Evolutionary conservation across 2,888 invertebrate genomes (phyloP).

Genomic region (Lycophotia porphyrea): DNA sequence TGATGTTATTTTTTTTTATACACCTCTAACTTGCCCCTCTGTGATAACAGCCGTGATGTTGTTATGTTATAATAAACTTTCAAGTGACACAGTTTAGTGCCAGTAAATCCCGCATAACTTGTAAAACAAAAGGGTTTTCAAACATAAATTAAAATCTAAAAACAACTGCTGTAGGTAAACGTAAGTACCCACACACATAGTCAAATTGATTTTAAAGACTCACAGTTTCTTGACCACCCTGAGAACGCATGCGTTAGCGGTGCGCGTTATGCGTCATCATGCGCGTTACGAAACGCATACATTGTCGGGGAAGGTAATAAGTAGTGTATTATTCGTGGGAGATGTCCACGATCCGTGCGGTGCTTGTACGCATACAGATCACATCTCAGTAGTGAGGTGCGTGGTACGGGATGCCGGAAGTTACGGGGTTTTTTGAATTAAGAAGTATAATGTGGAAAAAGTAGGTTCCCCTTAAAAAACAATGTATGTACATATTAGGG

Average conservation of each 20-base stretch:
- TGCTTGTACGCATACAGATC: slow-evolving; percentile 74
- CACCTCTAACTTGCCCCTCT: neutral
- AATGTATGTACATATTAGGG: too few species aligned
- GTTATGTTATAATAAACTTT: neutral
- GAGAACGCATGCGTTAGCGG: slow-evolving; percentile 59
- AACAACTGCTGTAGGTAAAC: slow-evolving; percentile 30
- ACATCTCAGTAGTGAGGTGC: slow-evolving; percentile 60
- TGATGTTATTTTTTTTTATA: too few species aligned
- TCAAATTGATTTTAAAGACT: slow-evolving; percentile 58
- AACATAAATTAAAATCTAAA: slow-evolving; percentile 21
- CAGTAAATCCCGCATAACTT: neutral
- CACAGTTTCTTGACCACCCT: slow-evolving; percentile 60
- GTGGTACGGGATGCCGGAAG: slow-evolving; percentile 7
- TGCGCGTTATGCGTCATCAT: slow-evolving; percentile 72
- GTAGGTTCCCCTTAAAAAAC: neutral
- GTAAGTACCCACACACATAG: slow-evolving; percentile 44
- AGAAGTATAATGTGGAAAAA: neutral
- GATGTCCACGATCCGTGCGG: slow-evolving; percentile 68
- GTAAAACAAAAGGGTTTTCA: neutral
- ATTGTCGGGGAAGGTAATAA: slow-evolving; percentile 69
- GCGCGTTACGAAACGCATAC: slow-evolving; percentile 70
- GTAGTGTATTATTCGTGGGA: slow-evolving; percentile 72
- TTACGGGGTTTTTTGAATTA: neutral
- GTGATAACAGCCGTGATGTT: neutral
- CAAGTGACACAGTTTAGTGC: neutral